phyloP scores from a whole-genome alignment of 30 jellyfish, hydroid and myxozoan species.

The Aurelia aurita complex sp. Pacific region DNA sequence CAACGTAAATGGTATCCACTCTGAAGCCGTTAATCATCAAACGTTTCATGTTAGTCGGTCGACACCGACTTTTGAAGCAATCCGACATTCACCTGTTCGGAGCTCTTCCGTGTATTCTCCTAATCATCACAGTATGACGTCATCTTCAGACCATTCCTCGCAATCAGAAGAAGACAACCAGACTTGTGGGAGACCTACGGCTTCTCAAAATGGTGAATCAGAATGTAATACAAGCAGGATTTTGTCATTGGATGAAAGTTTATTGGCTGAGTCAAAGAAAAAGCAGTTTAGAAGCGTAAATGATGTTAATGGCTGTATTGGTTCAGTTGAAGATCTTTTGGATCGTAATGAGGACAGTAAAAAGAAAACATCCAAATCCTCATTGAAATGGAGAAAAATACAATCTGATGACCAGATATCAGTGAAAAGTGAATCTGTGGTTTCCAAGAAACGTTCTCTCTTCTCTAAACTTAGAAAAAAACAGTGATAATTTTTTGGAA shows the following conservation, averaged over 20 bases:
- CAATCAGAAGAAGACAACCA: neutral
- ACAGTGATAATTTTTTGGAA: neutral
- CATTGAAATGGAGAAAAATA: conserved; percentile 8
- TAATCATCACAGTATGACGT: neutral
- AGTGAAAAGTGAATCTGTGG: conserved; percentile 6
- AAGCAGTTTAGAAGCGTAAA: neutral
- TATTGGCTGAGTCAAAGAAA: neutral
- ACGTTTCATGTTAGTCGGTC: conserved; percentile 32
- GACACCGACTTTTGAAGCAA: conserved; percentile 21
- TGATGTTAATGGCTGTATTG: neutral
- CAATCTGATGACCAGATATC: conserved; percentile 30
- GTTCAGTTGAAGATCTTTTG: conserved; percentile 31
- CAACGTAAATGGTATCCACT: neutral
- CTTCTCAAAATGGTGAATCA: neutral
- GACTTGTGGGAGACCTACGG: neutral
- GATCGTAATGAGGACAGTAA: conserved; percentile 4
- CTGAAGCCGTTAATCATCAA: neutral
- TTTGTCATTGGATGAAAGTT: conserved; percentile 18
- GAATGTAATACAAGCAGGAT: conserved; percentile 7
- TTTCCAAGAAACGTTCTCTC: conserved; percentile 24
- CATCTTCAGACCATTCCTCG: neutral
- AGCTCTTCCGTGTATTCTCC: conserved; percentile 8
- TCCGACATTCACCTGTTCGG: conserved; percentile 11
- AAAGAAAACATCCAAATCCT: conserved; percentile 20
- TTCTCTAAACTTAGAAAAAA: conserved; percentile 52